phyloP scores from a whole-genome alignment of 1,140 invertebrate genomes.

The Euura lappo region DNA sequence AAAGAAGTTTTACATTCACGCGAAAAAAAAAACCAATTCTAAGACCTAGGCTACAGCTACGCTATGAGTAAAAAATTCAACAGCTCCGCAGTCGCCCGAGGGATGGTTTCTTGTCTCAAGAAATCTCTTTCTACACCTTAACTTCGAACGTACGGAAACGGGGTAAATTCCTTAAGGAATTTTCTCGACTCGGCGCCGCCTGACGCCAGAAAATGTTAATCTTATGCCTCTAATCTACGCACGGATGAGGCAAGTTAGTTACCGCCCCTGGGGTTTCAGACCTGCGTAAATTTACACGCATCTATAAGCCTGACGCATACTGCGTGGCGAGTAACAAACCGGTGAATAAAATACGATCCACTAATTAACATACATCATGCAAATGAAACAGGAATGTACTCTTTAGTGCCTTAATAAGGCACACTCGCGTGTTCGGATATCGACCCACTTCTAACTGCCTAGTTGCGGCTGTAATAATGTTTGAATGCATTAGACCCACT shows the following conservation, averaged over 20 bases:
- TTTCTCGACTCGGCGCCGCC: background rate
- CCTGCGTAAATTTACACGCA: background rate
- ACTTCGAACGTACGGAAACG: background rate
- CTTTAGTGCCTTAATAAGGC: slow-evolving; percentile 4
- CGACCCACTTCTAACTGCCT: background rate
- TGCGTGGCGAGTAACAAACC: background rate
- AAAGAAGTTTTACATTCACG: too few relatives aligned
- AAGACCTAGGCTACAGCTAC: too few relatives aligned
- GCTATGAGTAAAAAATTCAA: too few relatives aligned
- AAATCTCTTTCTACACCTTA: background rate
- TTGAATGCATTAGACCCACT: too few relatives aligned
- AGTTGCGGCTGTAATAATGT: too few relatives aligned
- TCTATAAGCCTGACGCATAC: background rate
- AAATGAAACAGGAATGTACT: background rate
- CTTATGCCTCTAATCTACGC: background rate
- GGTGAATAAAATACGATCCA: background rate
- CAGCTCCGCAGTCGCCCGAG: too few relatives aligned
- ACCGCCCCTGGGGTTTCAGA: background rate
- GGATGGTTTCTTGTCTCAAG: background rate
- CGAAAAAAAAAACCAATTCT: too few relatives aligned
- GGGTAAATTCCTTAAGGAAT: background rate
- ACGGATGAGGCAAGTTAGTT: background rate
- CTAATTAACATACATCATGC: background rate
- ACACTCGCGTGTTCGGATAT: background rate
- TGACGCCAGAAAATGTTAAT: background rate